These are phyloP conservation scores for Metacarcinus magister DNA, from an alignment of 2,888 invertebrate species.

Conservation along the genomic window DNA sequence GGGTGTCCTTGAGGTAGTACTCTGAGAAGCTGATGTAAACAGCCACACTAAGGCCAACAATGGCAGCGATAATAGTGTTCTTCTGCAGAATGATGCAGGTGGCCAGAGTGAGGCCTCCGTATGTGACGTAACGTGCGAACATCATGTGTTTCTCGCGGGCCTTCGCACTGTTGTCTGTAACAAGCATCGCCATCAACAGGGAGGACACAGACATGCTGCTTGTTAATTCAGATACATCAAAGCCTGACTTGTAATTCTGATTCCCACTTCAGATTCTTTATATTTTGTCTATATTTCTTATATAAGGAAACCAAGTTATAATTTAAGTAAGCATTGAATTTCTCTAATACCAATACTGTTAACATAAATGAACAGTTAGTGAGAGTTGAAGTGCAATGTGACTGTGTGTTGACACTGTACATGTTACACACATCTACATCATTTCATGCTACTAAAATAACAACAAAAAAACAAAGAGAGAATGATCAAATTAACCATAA, in stretches of 20 bases:
- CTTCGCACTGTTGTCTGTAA: constrained; percentile 80
- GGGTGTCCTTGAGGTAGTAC: constrained; percentile 85
- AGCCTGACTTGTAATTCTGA: neutral
- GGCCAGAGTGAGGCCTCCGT: constrained; percentile 92
- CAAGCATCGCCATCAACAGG: constrained; percentile 56
- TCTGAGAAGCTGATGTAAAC: constrained; percentile 94
- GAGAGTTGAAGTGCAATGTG: neutral
- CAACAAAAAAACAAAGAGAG: neutral
- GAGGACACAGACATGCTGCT: constrained; percentile 42
- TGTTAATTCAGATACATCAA: neutral
- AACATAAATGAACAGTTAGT: neutral
- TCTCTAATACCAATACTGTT: neutral
- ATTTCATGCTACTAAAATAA: neutral
- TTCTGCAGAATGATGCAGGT: constrained; percentile 94
- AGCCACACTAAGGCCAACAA: constrained; percentile 92
- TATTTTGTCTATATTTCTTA: neutral
- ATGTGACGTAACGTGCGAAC: constrained; percentile 91
- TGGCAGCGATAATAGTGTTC: constrained; percentile 90
- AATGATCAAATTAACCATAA: neutral
- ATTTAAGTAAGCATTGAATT: neutral
- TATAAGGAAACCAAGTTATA: neutral
- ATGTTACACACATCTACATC: neutral
- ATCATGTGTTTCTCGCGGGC: constrained; percentile 85
- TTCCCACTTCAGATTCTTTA: neutral
- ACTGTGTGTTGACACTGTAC: neutral